phyloP scores from a whole-genome alignment of 2,797 vertebrate species.

The Coranthus polyacanthus region DNA sequence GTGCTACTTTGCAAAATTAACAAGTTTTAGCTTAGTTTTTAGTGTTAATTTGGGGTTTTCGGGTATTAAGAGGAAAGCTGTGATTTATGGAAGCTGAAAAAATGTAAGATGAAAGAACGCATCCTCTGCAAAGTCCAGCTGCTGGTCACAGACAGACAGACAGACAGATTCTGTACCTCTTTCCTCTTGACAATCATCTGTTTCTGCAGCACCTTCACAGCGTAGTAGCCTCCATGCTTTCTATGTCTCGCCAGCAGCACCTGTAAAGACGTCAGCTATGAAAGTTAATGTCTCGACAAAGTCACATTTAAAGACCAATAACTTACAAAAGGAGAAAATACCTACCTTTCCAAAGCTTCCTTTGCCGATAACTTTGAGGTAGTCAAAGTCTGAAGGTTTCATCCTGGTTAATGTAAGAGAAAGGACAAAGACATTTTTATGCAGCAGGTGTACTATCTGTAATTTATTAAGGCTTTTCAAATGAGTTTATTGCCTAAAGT shows the following conservation, averaged over 20 bases:
- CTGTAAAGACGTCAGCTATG: conserved; percentile 54
- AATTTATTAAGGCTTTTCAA: not conserved
- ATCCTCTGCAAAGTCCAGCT: no score
- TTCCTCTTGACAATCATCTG: conserved; percentile 82
- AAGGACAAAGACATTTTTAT: not conserved
- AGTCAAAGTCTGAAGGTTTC: conserved; percentile 86
- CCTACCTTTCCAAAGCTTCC: conserved; percentile 88
- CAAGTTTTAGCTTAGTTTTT: no score
- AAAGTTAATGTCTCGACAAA: conserved; percentile 1
- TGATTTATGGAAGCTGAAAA: no score
- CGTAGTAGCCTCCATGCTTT: conserved; percentile 78
- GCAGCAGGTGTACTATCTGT: not conserved
- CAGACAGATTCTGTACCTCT: conserved; percentile 66
- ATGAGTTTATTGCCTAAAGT: not conserved
- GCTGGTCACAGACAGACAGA: not conserved
- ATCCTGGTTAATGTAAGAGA: conserved; percentile 67
- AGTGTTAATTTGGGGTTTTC: no score
- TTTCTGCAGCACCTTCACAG: conserved; percentile 86
- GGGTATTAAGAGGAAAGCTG: no score
- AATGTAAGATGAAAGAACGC: no score
- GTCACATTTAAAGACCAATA: not conserved
- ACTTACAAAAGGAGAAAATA: not conserved
- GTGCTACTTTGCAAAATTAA: no score
- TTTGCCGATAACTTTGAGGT: conserved; percentile 86
- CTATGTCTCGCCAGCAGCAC: conserved; percentile 85